Percentiles rank a stretch among this genome's conserved stretches.
These are phyloP conservation scores for Acanthosepion lycidas DNA, from an alignment of 2,888 invertebrate species.

Conservation along the genomic window DNA sequence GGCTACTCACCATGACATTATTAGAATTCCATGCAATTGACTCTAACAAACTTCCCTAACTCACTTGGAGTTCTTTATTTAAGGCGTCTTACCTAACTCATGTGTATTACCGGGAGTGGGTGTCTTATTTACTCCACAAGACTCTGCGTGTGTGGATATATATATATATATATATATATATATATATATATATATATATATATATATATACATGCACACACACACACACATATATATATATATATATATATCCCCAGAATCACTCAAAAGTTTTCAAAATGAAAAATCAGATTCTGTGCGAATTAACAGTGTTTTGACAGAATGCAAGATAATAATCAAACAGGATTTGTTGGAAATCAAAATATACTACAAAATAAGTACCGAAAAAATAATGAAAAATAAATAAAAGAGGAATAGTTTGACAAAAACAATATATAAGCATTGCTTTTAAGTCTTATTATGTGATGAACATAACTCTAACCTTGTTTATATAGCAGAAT, in stretches of 20 bases:
- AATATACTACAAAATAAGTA: background rate
- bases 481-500: background rate
- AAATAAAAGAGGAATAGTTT: background rate
- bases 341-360: background rate
- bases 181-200: background rate
- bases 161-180: too few species aligned
- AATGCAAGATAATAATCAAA: conserved; percentile 33
- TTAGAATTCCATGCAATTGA: too few species aligned
- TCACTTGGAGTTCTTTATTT: too few species aligned
- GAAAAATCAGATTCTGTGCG: background rate
- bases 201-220: background rate
- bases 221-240: too few species aligned
- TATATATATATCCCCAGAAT: background rate
- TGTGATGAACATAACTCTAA: background rate
- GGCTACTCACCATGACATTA: too few species aligned
- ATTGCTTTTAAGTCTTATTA: background rate
- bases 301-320: conserved; percentile 33
- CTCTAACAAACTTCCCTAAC: too few species aligned
- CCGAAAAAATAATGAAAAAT: background rate
- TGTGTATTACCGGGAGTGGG: too few species aligned
- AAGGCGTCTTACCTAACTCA: too few species aligned
- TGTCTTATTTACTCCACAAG: too few species aligned
- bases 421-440: background rate
- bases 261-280: background rate
- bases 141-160: too few species aligned